A percentile compares a stretch with the other conserved stretches of the same genome.
Evolutionary conservation across 2,797 vertebrate species (phyloP).

Genomic region (Mallotus villosus): DNA sequence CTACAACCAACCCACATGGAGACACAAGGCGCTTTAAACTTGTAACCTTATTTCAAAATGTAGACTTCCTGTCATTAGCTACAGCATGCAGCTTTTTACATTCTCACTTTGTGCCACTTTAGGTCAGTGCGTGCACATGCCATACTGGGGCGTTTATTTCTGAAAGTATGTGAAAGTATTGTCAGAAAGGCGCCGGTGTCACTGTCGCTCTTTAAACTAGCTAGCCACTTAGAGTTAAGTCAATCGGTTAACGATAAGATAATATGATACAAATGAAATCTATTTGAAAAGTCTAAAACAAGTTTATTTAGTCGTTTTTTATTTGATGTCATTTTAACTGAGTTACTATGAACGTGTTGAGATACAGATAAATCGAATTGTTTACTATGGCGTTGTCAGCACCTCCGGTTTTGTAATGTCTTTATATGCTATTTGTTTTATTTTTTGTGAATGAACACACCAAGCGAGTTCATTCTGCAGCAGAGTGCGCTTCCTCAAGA

Average conservation of each 20-base stretch:
- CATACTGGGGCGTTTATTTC: too few species aligned
- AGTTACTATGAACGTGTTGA: slow-evolving; percentile 6
- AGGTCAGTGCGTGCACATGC: slow-evolving; percentile 6
- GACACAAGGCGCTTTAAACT: background rate
- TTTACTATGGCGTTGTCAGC: slow-evolving; percentile 8
- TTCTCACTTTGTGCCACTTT: background rate
- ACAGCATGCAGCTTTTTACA: background rate
- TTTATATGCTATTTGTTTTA: too few species aligned
- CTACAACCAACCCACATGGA: background rate
- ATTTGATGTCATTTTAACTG: slow-evolving; percentile 12
- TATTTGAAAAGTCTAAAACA: background rate
- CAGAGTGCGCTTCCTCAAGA: slow-evolving; percentile 4
- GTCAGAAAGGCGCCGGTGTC: too few species aligned
- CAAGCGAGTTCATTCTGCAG: slow-evolving; percentile 22
- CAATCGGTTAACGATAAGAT: too few species aligned
- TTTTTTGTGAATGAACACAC: slow-evolving; percentile 45
- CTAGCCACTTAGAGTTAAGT: too few species aligned
- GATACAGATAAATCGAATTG: background rate
- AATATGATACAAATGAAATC: too few species aligned
- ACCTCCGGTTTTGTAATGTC: too few species aligned
- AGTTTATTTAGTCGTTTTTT: background rate
- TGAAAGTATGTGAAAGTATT: too few species aligned
- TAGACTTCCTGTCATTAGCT: background rate
- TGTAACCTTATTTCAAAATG: background rate
- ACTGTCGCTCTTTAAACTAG: too few species aligned